These are phyloP conservation scores for Drosophila longiperda DNA, from an alignment of 2,888 invertebrate species.

Conservation along the genomic window DNA sequence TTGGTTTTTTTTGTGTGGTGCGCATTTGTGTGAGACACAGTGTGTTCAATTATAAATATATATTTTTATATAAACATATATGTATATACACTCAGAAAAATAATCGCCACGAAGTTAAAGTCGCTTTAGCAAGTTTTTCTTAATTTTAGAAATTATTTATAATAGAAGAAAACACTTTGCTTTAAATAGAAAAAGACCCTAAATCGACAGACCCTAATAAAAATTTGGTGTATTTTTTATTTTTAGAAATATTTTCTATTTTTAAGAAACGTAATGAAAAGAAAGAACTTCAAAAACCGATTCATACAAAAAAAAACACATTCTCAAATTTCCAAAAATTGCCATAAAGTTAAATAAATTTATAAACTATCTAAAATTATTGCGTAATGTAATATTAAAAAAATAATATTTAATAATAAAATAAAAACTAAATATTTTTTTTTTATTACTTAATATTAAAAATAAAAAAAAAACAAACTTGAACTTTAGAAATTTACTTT, in stretches of 20 bases:
- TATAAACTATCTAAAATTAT: not conserved
- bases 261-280: not conserved
- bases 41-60: constrained; percentile 37
- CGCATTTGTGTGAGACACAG: constrained; percentile 47
- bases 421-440: not conserved
- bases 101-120: not conserved
- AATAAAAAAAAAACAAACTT: not conserved
- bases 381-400: not conserved
- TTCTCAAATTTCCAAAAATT: not conserved
- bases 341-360: not conserved
- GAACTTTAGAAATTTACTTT: not conserved
- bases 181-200: too few species aligned
- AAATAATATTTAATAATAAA: not conserved
- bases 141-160: not conserved
- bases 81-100: constrained; percentile 19
- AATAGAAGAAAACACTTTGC: not conserved
- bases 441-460: too few species aligned
- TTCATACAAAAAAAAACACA: not conserved
- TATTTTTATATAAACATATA: constrained; percentile 18
- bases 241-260: not conserved
- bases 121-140: not conserved
- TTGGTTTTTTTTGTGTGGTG: constrained; percentile 28
- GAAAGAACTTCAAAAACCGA: not conserved
- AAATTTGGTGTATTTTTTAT: not conserved
- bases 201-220: not conserved